Evolutionary conservation across 2,113 vertebrate genomes (phyloP), one percentile per base, ranked within the genome.

Genomic region (Penelope pileata): DNA sequence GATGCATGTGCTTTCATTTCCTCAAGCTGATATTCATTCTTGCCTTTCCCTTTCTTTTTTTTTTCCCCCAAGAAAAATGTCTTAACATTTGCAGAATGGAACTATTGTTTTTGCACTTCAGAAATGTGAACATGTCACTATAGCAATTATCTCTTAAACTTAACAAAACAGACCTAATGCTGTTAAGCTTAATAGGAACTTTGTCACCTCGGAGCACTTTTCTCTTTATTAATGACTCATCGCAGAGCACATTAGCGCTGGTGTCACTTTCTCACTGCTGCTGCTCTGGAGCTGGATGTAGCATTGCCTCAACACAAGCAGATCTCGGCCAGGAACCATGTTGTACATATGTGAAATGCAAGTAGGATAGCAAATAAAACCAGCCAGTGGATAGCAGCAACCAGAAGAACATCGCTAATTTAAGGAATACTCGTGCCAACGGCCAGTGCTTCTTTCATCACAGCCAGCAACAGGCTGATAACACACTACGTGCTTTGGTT

Each of bases 121-220:
- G 78, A 93, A 97, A 91, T 68, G 51, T 56, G 80, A 93, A 72
- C 3, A 1, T 94, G 91, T 88, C 92, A 87, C 86, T 73, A 7
- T 29, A 85, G 75, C 93, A 87, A 94, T 96, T 94, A 91, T 94
- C 73, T 94, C 90, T 40, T 77, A 60, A 68, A 80, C 91, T 74
- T 56, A 94, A 70, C 91, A 84, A 94, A 96, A 78, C 77, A 88
- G 78, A 30, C 29, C 85, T 89, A 80, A 86, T 58, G 32, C 47
- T 86, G 34, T 67, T 73, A 79, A 89, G 67, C 62, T 90, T 88
- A 80, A 63, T 77, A 64, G 81, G 88, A 84, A 68, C 64, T 59
- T 88, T 76, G 78, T 88, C 60, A 10, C 56, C 85, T 77, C 47
- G 36, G 63, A 95, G 89, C 54, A 62, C 63, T 94, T 80, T 79